Percentiles rank a stretch among this genome's conserved stretches.
These are phyloP conservation scores for Bagarius yarrelli DNA, from an alignment of 2,113 vertebrate species.

Conservation along the genomic window DNA sequence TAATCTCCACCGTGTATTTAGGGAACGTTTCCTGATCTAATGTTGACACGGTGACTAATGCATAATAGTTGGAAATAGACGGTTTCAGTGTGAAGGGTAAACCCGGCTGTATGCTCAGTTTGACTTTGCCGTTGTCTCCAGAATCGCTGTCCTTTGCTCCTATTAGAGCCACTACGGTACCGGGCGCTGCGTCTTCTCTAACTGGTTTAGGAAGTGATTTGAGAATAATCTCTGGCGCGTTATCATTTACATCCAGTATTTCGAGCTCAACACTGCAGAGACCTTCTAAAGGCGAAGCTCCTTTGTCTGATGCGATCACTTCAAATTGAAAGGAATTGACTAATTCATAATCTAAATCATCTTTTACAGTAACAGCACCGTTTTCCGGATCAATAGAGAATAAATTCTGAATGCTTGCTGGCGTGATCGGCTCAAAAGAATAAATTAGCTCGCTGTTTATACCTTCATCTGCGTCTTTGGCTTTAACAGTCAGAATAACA, in stretches of 20 bases:
- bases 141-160: slow-evolving; percentile 79
- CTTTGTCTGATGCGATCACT: slow-evolving; percentile 80
- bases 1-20: slow-evolving; percentile 75
- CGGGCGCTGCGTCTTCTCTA: slow-evolving; percentile 73
- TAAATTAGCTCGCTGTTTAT: slow-evolving; percentile 75
- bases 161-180: slow-evolving; percentile 79
- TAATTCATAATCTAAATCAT: slow-evolving; percentile 77
- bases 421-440: slow-evolving; percentile 73
- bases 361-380: slow-evolving; percentile 72
- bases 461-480: slow-evolving; percentile 79
- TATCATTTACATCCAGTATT: slow-evolving; percentile 81
- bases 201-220: slow-evolving; percentile 77
- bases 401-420: slow-evolving; percentile 68
- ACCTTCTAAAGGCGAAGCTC: slow-evolving; percentile 68
- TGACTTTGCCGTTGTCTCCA: slow-evolving; percentile 76
- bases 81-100: slow-evolving; percentile 80
- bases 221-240: slow-evolving; percentile 76
- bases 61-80: slow-evolving; percentile 79
- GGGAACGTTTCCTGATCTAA: slow-evolving; percentile 74
- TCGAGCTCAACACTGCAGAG: slow-evolving; percentile 75
- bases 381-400: slow-evolving; percentile 74
- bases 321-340: slow-evolving; percentile 74
- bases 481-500: slow-evolving; percentile 71
- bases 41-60: slow-evolving; percentile 69
- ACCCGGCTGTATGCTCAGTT: slow-evolving; percentile 67